phyloP scores from a whole-genome alignment of 1,140 invertebrate species.

The Anastrepha ludens region DNA sequence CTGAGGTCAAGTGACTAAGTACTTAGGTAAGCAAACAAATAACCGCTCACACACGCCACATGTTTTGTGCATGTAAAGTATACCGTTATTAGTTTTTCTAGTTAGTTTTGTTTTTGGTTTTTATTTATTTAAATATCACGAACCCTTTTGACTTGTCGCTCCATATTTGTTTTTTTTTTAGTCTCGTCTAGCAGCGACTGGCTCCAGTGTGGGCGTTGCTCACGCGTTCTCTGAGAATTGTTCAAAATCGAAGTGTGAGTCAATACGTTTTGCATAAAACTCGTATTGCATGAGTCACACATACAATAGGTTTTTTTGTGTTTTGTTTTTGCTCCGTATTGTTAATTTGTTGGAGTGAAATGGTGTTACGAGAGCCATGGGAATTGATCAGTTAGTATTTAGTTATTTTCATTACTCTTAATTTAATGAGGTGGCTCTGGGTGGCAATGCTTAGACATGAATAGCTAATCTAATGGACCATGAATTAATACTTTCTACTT shows the following conservation, averaged over 20 bases:
- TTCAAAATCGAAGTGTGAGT: not conserved
- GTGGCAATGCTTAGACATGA: no score
- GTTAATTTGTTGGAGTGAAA: not conserved
- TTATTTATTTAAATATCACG: conserved; percentile 9
- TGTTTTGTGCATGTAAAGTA: not conserved
- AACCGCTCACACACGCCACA: not conserved
- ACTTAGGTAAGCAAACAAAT: not conserved
- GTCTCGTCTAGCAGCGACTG: not conserved
- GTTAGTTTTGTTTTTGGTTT: no score
- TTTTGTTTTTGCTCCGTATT: not conserved
- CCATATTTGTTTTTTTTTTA: conserved; percentile 27
- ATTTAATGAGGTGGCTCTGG: not conserved
- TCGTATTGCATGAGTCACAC: not conserved
- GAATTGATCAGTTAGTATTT: not conserved
- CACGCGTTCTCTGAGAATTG: conserved; percentile 7
- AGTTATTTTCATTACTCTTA: not conserved
- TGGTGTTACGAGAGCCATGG: not conserved
- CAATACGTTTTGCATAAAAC: not conserved
- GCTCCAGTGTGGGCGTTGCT: not conserved
- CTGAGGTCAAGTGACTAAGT: conserved; percentile 1
- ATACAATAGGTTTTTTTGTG: not conserved
- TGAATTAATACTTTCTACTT: no score
- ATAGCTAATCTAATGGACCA: no score
- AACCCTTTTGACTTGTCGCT: conserved; percentile 15
- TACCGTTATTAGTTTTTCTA: no score